phyloP scores from a whole-genome alignment of 2,113 vertebrate genomes.

The Motacilla alba region DNA sequence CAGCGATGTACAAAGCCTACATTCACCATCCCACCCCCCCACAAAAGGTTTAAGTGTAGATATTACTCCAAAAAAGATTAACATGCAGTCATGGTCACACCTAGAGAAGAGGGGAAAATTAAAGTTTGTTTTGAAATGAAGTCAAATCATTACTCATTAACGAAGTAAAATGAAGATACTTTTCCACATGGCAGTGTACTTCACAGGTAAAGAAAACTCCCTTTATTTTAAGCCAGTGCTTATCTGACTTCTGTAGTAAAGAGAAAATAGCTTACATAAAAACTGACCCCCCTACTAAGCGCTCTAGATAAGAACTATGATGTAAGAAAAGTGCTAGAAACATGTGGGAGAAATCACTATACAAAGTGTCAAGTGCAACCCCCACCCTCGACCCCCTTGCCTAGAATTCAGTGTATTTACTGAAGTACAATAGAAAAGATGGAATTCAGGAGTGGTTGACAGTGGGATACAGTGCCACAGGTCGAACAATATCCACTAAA shows the following conservation, averaged over 20 bases:
- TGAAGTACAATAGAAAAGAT: background rate
- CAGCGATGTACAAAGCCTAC: constrained; percentile 38
- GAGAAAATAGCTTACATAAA: background rate
- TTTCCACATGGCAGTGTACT: background rate
- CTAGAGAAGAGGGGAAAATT: background rate
- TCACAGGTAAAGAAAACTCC: background rate
- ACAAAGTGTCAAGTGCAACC: constrained; percentile 41
- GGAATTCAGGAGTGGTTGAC: constrained; percentile 33
- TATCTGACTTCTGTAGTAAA: background rate
- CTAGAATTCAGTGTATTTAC: background rate
- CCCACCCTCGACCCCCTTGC: background rate
- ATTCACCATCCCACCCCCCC: background rate
- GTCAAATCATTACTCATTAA: background rate
- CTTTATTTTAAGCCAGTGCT: background rate
- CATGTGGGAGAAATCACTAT: background rate
- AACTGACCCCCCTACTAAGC: background rate
- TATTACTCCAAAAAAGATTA: constrained; percentile 34
- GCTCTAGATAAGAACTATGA: background rate
- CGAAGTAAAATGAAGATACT: background rate
- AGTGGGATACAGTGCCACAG: constrained; percentile 49
- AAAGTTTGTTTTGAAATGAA: background rate
- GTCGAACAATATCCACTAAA: background rate
- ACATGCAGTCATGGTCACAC: constrained; percentile 5
- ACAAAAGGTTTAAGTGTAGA: constrained; percentile 2
- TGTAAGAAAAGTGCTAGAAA: background rate